Conservation (phyloP, 2,888 invertebrate species). For the Drosophila neutralis region DNA sequence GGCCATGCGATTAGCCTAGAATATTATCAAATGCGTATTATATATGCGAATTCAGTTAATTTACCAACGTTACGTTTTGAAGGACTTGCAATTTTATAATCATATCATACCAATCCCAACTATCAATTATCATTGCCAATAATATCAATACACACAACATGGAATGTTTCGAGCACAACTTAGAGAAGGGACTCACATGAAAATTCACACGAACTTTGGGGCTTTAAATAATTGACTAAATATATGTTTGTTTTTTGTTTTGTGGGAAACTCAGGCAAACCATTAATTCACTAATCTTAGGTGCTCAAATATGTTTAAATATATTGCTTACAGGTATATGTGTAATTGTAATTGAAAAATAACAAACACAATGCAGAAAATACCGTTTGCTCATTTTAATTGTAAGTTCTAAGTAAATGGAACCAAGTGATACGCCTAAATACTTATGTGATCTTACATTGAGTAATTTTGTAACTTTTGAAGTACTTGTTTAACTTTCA, state of each 20-base stretch:
- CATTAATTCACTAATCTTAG: slow-evolving; percentile 5
- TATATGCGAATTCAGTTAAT: slow-evolving; percentile 43
- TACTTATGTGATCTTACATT: slow-evolving; percentile 21
- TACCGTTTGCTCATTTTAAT: slow-evolving; percentile 15
- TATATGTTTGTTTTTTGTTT: neutral
- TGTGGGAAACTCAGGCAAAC: slow-evolving; percentile 12
- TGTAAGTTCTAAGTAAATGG: slow-evolving; percentile 25
- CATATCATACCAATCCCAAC: slow-evolving; percentile 16
- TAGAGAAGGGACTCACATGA: slow-evolving; percentile 37
- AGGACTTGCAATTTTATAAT: slow-evolving; percentile 22
- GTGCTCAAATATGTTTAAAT: slow-evolving; percentile 20
- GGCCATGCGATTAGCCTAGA: slow-evolving; percentile 44
- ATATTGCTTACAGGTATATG: slow-evolving; percentile 64
- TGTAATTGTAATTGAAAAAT: slow-evolving; percentile 21
- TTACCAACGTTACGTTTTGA: slow-evolving; percentile 15
- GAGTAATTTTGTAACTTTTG: slow-evolving; percentile 44
- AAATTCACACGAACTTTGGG: slow-evolving; percentile 41
- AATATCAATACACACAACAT: slow-evolving; percentile 47
- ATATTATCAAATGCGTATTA: slow-evolving; percentile 55
- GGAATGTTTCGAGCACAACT: slow-evolving; percentile 58
- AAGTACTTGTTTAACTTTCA: slow-evolving; percentile 64
- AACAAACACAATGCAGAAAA: slow-evolving; percentile 14
- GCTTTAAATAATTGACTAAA: slow-evolving; percentile 68
- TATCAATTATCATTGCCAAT: slow-evolving; percentile 29
- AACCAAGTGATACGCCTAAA: slow-evolving; percentile 32